Evolutionary conservation across 92 coral and sea anemone genomes (phyloP).

Genomic region (Anthopleura xanthogrammica): DNA sequence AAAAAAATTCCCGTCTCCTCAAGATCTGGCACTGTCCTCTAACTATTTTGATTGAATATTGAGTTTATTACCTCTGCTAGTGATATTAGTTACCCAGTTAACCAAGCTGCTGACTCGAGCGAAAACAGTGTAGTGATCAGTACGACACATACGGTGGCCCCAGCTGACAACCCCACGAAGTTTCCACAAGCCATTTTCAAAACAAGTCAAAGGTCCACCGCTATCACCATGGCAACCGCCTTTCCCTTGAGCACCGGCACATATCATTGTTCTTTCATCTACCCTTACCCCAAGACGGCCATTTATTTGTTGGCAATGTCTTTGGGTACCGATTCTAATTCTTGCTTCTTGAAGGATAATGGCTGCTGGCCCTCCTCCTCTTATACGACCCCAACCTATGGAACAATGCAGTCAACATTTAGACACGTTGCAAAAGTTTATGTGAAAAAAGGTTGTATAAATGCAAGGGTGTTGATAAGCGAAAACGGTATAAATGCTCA

Average conservation of each 20-base stretch:
- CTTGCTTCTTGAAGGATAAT: not conserved
- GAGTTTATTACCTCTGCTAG: conserved; percentile 2
- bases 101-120: conserved; percentile 10
- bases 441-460: not conserved
- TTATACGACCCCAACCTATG: not conserved
- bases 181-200: conserved; percentile 64
- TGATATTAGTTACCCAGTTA: not conserved
- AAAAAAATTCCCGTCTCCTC: too few relatives aligned
- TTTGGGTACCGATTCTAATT: not conserved
- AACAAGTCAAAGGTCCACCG: conserved; percentile 87
- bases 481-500: too few relatives aligned
- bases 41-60: too few relatives aligned
- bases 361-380: not conserved
- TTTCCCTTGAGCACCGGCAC: conserved; percentile 78
- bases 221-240: conserved; percentile 83
- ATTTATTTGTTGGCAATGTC: not conserved
- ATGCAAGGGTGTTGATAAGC: not conserved
- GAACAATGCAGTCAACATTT: too few relatives aligned
- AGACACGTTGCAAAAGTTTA: too few relatives aligned
- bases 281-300: not conserved
- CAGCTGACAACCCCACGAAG: conserved; percentile 77
- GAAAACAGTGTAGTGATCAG: conserved; percentile 2
- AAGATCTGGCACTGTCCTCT: not conserved
- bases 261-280: conserved; percentile 50
- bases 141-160: not conserved